phyloP scores from a whole-genome alignment of 1,140 invertebrate species.

The Platyura marginata region DNA sequence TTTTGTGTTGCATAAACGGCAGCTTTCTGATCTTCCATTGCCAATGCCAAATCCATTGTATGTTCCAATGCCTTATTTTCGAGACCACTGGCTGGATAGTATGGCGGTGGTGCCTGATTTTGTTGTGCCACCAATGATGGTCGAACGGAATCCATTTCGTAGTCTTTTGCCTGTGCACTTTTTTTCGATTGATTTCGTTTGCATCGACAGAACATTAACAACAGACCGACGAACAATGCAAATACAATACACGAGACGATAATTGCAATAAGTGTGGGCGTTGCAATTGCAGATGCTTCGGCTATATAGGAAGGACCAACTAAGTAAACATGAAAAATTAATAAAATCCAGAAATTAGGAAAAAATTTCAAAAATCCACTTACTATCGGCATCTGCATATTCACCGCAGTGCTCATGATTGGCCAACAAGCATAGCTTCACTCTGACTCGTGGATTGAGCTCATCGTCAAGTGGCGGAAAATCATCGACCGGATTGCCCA shows the following conservation, averaged over 20 bases:
- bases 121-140: conserved; percentile 62
- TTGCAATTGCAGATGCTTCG: conserved; percentile 52
- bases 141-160: conserved; percentile 68
- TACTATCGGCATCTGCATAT: conserved; percentile 60
- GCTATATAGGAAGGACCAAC: conserved; percentile 63
- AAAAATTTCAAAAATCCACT: conserved; percentile 24
- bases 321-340: conserved; percentile 20
- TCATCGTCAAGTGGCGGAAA: conserved; percentile 30
- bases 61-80: conserved; percentile 83
- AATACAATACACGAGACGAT: conserved; percentile 66
- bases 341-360: conserved; percentile 4
- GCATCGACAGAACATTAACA: conserved; percentile 73
- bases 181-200: conserved; percentile 66
- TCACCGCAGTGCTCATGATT: conserved; percentile 67
- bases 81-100: conserved; percentile 63
- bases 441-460: conserved; percentile 43
- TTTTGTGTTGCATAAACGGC: conserved; percentile 62
- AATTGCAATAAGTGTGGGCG: conserved; percentile 60
- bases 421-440: conserved; percentile 57
- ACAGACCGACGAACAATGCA: conserved; percentile 51
- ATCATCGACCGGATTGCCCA: conserved; percentile 27
- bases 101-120: conserved; percentile 66
- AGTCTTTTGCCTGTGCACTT: conserved; percentile 59
- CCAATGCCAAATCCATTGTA: conserved; percentile 59
- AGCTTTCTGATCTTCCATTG: conserved; percentile 64